A percentile compares a stretch with the other conserved stretches of the same genome.
phyloP scores from a whole-genome alignment of 2,888 invertebrate genomes.

The Aromia moschata region DNA sequence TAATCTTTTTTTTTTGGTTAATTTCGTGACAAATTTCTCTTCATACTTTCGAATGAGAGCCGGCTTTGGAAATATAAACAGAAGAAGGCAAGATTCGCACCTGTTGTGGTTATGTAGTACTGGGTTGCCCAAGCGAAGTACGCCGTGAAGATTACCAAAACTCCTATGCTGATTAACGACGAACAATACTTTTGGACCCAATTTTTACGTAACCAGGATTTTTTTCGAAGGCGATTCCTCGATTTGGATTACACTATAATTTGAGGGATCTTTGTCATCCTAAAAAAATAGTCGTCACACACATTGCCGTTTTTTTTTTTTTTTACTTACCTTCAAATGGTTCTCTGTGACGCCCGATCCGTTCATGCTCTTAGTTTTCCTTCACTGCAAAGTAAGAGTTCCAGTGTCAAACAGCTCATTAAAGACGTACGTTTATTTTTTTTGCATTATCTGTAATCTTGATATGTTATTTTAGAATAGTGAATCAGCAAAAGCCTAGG shows the following conservation, averaged over 20 bases:
- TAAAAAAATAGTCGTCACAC: neutral
- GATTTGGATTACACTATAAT: conserved; percentile 8
- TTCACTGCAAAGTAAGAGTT: no score
- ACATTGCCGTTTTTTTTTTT: no score
- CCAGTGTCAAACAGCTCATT: no score
- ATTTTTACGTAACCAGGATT: no score
- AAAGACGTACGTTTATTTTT: no score
- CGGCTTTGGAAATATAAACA: neutral
- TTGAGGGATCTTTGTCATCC: neutral
- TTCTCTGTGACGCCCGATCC: neutral
- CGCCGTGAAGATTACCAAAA: conserved; percentile 34
- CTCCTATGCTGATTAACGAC: neutral
- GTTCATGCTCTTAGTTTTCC: neutral
- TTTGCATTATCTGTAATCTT: no score
- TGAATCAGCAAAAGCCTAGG: no score
- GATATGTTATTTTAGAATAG: no score
- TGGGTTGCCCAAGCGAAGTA: conserved; percentile 54
- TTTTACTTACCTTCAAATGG: conserved; percentile 2
- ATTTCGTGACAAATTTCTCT: no score
- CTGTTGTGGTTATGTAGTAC: conserved; percentile 42
- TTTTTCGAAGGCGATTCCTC: neutral
- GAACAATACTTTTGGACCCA: conserved; percentile 3
- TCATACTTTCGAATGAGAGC: no score
- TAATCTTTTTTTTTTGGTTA: no score
- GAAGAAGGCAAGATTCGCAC: no score